These are phyloP conservation scores for Alces alces DNA, from an alignment of 2,113 vertebrate genomes.

Conservation along the genomic window DNA sequence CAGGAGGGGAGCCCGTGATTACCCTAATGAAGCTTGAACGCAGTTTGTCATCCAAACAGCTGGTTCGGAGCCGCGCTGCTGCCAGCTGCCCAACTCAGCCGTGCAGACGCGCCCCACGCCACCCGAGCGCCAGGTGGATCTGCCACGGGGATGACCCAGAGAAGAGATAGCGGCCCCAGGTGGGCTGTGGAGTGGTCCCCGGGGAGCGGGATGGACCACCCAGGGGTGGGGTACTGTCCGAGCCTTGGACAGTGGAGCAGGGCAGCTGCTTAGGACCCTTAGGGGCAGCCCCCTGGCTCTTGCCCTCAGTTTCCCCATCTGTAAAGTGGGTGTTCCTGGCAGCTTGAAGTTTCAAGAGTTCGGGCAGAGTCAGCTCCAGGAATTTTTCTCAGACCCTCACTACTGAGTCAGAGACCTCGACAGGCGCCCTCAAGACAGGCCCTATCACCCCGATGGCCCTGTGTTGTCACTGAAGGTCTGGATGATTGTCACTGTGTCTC, in stretches of 20 bases:
- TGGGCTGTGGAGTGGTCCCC: not conserved
- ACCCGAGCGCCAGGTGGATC: not conserved
- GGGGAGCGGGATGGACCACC: not conserved
- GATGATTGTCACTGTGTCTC: not conserved
- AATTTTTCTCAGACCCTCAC: not conserved
- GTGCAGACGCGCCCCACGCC: not conserved
- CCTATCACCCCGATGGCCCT: not conserved
- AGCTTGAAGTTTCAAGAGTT: not conserved
- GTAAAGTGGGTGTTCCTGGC: not conserved
- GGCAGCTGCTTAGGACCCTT: not conserved
- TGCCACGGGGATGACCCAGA: not conserved
- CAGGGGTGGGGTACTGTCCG: not conserved
- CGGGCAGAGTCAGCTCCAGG: not conserved
- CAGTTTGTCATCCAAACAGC: slow-evolving; percentile 77
- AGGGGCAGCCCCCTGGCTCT: not conserved
- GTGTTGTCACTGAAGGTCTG: not conserved
- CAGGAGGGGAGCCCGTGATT: slow-evolving; percentile 75
- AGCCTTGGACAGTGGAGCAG: not conserved
- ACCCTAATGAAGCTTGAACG: slow-evolving; percentile 77
- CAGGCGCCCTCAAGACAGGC: not conserved
- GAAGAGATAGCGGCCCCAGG: not conserved
- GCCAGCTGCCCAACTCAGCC: slow-evolving; percentile 65
- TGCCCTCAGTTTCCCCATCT: slow-evolving; percentile 15
- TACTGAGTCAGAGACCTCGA: not conserved
- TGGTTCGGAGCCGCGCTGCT: slow-evolving; percentile 61